These are phyloP conservation scores for Olivierus martensii DNA, from an alignment of 1,140 invertebrate species.

Conservation along the genomic window DNA sequence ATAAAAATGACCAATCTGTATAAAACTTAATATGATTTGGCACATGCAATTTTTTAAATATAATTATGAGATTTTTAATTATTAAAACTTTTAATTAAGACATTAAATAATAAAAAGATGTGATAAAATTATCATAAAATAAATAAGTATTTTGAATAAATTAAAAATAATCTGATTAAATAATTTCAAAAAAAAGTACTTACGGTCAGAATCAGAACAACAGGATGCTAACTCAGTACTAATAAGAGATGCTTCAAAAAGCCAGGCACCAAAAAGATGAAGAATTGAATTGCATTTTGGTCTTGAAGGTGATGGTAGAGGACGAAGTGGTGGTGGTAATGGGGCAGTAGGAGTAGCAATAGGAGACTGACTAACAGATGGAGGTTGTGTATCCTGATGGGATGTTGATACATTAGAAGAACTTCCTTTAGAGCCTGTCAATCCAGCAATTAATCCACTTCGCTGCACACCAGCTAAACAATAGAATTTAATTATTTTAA, in stretches of 20 bases:
- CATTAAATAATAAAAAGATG: too few relatives aligned
- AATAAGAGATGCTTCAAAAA: conserved; percentile 88
- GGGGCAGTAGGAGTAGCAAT: conserved; percentile 16
- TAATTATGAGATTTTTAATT: too few relatives aligned
- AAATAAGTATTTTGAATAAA: too few relatives aligned
- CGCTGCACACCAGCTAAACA: conserved; percentile 6
- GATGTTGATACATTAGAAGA: neutral
- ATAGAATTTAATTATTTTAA: too few relatives aligned
- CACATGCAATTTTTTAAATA: too few relatives aligned
- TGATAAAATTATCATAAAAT: too few relatives aligned
- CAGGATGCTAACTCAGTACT: conserved; percentile 38
- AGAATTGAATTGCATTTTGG: conserved; percentile 87
- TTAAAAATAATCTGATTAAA: too few relatives aligned
- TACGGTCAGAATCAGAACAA: conserved; percentile 13
- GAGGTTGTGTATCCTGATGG: conserved; percentile 7
- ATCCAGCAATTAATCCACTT: conserved; percentile 7
- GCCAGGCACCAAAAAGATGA: conserved; percentile 90
- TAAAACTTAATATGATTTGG: too few relatives aligned
- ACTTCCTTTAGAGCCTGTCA: conserved; percentile 6
- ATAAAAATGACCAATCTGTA: too few relatives aligned
- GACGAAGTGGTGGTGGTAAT: conserved; percentile 7
- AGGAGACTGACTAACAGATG: conserved; percentile 12
- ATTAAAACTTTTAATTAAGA: too few relatives aligned
- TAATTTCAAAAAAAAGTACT: too few relatives aligned
- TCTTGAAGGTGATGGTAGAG: conserved; percentile 30